Conservation (phyloP, 2,888 invertebrate species). For the Phania funesta region DNA sequence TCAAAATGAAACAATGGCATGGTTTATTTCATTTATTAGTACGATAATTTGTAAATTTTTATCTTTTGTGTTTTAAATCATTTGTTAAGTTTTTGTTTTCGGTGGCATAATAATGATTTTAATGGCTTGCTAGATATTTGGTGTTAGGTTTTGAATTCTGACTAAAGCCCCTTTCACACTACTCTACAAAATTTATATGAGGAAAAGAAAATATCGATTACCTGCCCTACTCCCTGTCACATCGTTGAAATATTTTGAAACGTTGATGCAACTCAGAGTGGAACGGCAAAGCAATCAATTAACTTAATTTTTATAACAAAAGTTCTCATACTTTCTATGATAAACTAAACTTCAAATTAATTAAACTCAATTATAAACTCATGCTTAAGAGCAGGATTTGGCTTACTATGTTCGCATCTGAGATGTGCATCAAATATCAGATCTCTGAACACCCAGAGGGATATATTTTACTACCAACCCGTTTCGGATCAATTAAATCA, state of each 20-base stretch:
- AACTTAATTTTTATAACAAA: not conserved
- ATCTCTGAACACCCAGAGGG: not conserved
- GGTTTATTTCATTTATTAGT: no score
- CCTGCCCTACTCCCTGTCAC: not conserved
- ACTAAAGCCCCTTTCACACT: no score
- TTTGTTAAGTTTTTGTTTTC: no score
- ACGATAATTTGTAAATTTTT: no score
- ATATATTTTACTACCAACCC: not conserved
- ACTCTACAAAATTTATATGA: no score
- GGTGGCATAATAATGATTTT: no score
- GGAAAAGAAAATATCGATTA: not conserved
- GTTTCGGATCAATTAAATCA: not conserved
- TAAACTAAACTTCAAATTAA: not conserved
- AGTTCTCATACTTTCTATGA: not conserved
- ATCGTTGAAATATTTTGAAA: not conserved
- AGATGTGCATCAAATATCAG: not conserved
- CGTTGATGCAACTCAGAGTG: not conserved
- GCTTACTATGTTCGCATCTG: not conserved
- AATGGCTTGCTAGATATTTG: no score
- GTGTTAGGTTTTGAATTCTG: no score
- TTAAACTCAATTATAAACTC: not conserved
- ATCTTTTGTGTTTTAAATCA: no score
- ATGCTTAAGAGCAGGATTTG: not conserved
- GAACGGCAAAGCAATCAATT: not conserved
- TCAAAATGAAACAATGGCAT: no score